A percentile compares a stretch with the other conserved stretches of the same genome.
Evolutionary conservation across 2,797 vertebrate species (phyloP).

Genomic region (Pseudochaenichthys georgianus): DNA sequence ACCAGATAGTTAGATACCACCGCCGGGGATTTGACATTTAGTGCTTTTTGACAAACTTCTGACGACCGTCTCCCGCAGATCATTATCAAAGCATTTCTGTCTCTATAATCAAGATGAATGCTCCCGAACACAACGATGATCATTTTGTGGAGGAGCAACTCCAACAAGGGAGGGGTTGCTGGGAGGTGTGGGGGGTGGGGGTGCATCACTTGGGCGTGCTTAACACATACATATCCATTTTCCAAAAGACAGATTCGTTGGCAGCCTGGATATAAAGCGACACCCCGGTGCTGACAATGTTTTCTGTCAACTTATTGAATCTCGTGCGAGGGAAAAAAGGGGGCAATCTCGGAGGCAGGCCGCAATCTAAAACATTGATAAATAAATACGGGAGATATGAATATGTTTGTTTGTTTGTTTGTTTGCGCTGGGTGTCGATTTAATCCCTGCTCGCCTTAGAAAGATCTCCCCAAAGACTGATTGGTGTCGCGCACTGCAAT

Average conservation of each 20-base stretch:
- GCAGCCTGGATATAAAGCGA: conserved; percentile 77
- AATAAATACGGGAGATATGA: conserved; percentile 85
- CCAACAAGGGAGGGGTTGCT: conserved; percentile 29
- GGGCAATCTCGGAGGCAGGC: conserved; percentile 80
- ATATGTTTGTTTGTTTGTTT: conserved; percentile 86
- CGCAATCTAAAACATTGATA: conserved; percentile 87
- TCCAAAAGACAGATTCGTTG: conserved; percentile 81
- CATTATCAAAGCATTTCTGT: conserved; percentile 84
- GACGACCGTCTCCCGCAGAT: conserved; percentile 81
- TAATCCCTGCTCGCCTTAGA: conserved; percentile 74
- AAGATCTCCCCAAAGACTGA: conserved; percentile 81
- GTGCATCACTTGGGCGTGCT: conserved; percentile 58
- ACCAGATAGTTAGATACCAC: conserved; percentile 73
- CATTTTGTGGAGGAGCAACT: conserved; percentile 68
- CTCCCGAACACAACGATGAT: conserved; percentile 73
- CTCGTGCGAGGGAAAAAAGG: conserved; percentile 69
- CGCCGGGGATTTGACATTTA: conserved; percentile 77
- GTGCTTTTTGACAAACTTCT: conserved; percentile 83
- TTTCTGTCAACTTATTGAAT: conserved; percentile 86
- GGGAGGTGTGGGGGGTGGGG: background rate
- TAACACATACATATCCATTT: conserved; percentile 80
- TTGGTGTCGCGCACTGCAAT: conserved; percentile 91
- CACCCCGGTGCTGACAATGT: conserved; percentile 81
- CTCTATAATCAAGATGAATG: conserved; percentile 85
- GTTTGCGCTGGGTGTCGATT: conserved; percentile 75